Evolutionary conservation across 37 sponge, comb jelly and placozoan species (phyloP).

Genomic region (Oscarella lobularis): DNA sequence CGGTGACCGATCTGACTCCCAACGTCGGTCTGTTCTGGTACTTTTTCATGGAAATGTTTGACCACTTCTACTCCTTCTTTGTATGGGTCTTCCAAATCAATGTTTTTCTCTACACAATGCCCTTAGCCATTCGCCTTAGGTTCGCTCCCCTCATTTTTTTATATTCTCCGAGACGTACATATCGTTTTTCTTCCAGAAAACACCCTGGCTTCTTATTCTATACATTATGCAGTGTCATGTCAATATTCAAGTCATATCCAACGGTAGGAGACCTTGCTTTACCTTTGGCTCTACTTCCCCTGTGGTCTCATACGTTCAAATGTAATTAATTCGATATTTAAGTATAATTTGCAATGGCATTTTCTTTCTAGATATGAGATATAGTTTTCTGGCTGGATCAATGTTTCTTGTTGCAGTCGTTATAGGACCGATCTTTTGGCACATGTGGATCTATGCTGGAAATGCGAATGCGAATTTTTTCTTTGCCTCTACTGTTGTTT

Average conservation of each 20-base stretch:
- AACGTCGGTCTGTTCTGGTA: conserved; percentile 98
- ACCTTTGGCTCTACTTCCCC: conserved; percentile 74
- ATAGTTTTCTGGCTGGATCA: conserved; percentile 49
- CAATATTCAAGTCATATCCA: conserved; percentile 96
- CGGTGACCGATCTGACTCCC: conserved; percentile 81
- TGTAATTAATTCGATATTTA: conserved; percentile 26
- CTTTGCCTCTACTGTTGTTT: conserved; percentile 20
- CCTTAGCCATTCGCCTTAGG: conserved; percentile 29
- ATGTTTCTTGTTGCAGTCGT: conserved; percentile 61
- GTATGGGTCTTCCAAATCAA: conserved; percentile 93
- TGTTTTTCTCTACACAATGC: conserved; percentile 58
- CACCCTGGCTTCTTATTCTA: conserved; percentile 72
- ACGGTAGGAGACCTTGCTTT: conserved; percentile 66
- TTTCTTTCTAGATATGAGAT: conserved; percentile 40
- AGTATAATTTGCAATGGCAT: background rate
- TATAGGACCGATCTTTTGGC: conserved; percentile 81
- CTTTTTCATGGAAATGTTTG: conserved; percentile 93
- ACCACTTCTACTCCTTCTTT: conserved; percentile 88
- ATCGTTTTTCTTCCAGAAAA: conserved; percentile 24
- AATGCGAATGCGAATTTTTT: conserved; percentile 98
- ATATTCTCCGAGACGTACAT: too few relatives aligned
- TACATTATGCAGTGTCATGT: conserved; percentile 38
- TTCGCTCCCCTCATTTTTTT: background rate
- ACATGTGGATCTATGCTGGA: conserved; percentile 91
- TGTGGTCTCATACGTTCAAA: conserved; percentile 79